Conservation (phyloP, 2,113 vertebrate species). For the Psammodynastes pulverulentus region DNA sequence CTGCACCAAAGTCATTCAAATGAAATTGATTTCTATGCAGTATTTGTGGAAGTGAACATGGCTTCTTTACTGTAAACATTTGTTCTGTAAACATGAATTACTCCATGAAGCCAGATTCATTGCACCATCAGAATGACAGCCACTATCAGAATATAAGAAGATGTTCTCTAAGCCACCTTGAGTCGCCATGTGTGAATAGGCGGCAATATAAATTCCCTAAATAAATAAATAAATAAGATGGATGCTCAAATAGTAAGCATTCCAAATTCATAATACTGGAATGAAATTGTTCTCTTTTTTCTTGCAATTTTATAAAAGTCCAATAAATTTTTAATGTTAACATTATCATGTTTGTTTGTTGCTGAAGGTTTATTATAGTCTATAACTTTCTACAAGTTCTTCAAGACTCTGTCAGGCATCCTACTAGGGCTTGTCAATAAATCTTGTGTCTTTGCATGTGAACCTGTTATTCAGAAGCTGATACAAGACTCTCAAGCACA, state of each 20-base stretch:
- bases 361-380: background rate
- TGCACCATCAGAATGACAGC: background rate
- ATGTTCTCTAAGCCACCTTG: background rate
- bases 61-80: background rate
- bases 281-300: background rate
- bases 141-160: too few relatives aligned
- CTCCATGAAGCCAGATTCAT: background rate
- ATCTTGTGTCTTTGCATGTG: background rate
- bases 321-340: background rate
- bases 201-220: too few relatives aligned
- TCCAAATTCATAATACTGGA: background rate
- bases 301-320: background rate
- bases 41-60: background rate
- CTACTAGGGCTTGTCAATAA: background rate
- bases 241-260: background rate
- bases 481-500: background rate
- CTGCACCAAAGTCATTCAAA: background rate
- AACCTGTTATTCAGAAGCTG: background rate
- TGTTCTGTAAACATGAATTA: background rate
- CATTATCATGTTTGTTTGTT: background rate
- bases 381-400: background rate
- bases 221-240: background rate
- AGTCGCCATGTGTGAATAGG: too few relatives aligned
- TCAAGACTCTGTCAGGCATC: background rate
- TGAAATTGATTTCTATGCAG: background rate